Evolutionary conservation across 2,888 invertebrate species (phyloP).

Genomic region (Parnassius glacialis): DNA sequence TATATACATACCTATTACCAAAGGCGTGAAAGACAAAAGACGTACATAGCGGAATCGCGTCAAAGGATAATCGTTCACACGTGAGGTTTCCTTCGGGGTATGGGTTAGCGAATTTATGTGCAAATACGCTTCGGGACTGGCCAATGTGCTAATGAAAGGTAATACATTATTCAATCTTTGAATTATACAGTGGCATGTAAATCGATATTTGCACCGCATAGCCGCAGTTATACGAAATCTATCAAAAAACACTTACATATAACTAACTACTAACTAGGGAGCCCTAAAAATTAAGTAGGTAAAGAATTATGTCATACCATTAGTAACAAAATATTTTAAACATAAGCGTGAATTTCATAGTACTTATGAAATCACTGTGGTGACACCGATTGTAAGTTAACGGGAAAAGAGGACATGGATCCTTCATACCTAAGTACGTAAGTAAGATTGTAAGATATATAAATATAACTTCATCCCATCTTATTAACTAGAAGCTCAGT

Average conservation of each 20-base stretch:
- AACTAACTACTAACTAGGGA: conserved; percentile 39
- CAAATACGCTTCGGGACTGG: conserved; percentile 76
- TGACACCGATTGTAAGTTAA: too few species aligned
- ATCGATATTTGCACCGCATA: conserved; percentile 79
- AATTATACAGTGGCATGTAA: conserved; percentile 80
- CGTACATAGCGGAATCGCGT: conserved; percentile 46
- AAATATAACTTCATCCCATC: too few species aligned
- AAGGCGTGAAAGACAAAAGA: conserved; percentile 42
- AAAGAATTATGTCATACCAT: too few species aligned
- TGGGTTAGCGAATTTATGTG: conserved; percentile 78
- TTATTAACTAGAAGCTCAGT: too few species aligned
- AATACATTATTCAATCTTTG: conserved; percentile 80
- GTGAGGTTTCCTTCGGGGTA: conserved; percentile 67
- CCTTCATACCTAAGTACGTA: too few species aligned
- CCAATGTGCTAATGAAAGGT: conserved; percentile 80
- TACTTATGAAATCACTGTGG: too few species aligned
- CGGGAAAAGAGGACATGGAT: too few species aligned
- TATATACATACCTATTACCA: too few species aligned
- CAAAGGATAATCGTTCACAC: conserved; percentile 71
- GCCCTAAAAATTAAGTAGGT: conserved; percentile 22
- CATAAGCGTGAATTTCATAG: too few species aligned
- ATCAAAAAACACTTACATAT: conserved; percentile 52
- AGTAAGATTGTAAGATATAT: too few species aligned
- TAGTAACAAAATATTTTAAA: too few species aligned
- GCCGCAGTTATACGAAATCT: conserved; percentile 66